Conservation (phyloP, 2,888 invertebrate genomes). For the Pogonocherus hispidulus region DNA sequence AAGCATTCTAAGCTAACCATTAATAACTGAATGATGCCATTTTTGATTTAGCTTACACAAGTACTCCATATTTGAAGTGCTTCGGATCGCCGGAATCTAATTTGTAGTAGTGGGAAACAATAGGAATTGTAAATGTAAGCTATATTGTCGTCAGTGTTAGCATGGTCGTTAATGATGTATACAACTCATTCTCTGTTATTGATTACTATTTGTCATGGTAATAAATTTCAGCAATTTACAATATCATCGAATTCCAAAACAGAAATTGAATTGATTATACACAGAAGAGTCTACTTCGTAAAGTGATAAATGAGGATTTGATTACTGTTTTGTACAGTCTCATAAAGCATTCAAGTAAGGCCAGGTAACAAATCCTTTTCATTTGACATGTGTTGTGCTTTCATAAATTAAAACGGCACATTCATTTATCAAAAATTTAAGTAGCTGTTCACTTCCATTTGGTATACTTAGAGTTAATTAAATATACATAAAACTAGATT, state of each 20-base stretch:
- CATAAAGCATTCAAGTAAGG: neutral
- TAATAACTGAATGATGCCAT: too few relatives aligned
- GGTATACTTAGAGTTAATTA: neutral
- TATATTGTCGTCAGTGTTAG: conserved; percentile 21
- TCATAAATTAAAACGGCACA: neutral
- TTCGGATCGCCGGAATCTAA: neutral
- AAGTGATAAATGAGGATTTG: conserved; percentile 29
- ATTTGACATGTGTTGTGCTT: neutral
- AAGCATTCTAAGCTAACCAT: too few relatives aligned
- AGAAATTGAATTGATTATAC: conserved; percentile 25
- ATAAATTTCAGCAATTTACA: conserved; percentile 29
- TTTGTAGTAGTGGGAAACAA: conserved; percentile 8
- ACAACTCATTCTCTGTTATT: conserved; percentile 26
- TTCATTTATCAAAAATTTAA: neutral
- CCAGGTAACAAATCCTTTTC: conserved; percentile 1
- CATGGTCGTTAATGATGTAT: conserved; percentile 30
- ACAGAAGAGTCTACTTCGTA: conserved; percentile 15
- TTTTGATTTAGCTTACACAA: too few relatives aligned
- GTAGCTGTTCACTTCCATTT: neutral
- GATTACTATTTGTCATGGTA: conserved; percentile 33
- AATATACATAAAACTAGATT: neutral
- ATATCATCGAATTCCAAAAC: conserved; percentile 29
- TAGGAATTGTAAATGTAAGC: conserved; percentile 16
- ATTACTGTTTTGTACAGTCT: conserved; percentile 14
- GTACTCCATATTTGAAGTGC: neutral